Percentiles rank a stretch among this genome's conserved stretches.
Evolutionary conservation across 2,888 invertebrate species (phyloP).

Genomic region (Mantis religiosa): DNA sequence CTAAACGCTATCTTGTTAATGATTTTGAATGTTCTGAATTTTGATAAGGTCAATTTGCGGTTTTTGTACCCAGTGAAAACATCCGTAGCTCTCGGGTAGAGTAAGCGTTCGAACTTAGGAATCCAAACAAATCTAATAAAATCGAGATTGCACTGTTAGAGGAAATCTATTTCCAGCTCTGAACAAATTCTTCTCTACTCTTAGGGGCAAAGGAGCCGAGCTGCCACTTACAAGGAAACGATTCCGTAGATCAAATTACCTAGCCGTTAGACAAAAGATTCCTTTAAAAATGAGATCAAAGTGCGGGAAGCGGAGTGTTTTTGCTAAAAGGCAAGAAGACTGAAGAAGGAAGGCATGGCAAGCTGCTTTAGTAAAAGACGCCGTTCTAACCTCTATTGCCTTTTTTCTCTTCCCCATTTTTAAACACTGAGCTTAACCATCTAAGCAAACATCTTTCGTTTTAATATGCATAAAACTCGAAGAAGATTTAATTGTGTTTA

Average conservation of each 20-base stretch:
- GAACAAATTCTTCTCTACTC: background rate
- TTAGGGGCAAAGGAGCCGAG: background rate
- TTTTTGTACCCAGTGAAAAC: background rate
- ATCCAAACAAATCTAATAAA: background rate
- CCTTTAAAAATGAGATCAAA: background rate
- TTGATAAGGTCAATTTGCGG: background rate
- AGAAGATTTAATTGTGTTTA: background rate
- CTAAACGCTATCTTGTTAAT: no score
- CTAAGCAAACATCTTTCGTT: background rate
- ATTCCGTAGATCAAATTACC: background rate
- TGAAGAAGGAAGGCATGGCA: background rate
- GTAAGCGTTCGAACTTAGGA: background rate
- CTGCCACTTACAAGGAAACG: background rate
- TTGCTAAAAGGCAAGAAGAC: background rate
- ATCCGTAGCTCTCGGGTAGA: background rate
- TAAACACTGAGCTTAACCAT: background rate
- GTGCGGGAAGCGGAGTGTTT: background rate
- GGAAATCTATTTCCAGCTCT: background rate
- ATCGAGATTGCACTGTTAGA: background rate
- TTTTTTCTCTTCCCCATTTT: background rate
- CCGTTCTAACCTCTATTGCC: background rate
- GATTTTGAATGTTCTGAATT: no score
- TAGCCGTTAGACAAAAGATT: background rate
- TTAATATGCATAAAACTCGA: background rate
- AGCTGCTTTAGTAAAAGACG: background rate